A percentile compares a stretch with the other conserved stretches of the same genome.
Evolutionary conservation across 2,888 invertebrate genomes (phyloP).

Genomic region (Nephrotoma flavescens): DNA sequence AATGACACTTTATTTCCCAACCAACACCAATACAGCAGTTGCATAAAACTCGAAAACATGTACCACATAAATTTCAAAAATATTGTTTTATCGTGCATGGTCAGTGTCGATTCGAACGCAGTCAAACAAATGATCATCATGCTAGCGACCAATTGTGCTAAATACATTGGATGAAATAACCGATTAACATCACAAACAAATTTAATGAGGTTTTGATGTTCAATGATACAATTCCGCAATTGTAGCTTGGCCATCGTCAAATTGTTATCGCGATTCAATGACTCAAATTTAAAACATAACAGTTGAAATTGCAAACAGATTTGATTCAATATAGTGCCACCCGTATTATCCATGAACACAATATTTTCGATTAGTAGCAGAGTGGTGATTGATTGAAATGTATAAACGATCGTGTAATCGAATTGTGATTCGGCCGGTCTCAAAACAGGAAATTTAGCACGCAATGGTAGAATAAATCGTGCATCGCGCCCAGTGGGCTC

Average conservation of each 20-base stretch:
- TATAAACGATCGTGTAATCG: not conserved
- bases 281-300: not conserved
- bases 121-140: not conserved
- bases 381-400: not conserved
- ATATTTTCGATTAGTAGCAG: not conserved
- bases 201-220: not conserved
- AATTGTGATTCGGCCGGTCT: not conserved
- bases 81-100: not conserved
- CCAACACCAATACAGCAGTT: not conserved
- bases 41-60: not conserved
- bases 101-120: not conserved
- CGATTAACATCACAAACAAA: not conserved
- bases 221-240: not conserved
- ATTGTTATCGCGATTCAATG: not conserved
- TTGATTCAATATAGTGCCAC: not conserved
- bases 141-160: not conserved
- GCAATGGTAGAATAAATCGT: not conserved
- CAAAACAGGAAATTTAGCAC: not conserved
- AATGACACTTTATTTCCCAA: not conserved
- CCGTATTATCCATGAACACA: not conserved
- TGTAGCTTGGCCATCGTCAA: not conserved
- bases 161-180: not conserved
- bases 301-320: not conserved
- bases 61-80: not conserved
- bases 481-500: not conserved